phyloP scores from a whole-genome alignment of 2,888 invertebrate species.

The Andrena praecox region DNA sequence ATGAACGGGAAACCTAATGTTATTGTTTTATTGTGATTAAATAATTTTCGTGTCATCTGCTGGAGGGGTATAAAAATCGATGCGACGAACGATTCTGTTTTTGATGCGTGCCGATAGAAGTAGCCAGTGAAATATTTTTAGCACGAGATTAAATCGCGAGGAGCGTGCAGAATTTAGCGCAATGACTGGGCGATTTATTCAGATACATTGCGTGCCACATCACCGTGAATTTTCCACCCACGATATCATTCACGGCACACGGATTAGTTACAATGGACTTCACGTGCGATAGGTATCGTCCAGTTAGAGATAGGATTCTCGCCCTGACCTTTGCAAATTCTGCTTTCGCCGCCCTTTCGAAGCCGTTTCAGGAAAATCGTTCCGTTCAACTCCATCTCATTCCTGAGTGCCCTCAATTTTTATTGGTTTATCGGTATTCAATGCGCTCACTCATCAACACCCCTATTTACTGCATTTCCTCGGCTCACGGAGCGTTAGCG shows the following conservation, averaged over 20 bases:
- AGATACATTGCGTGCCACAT: slow-evolving; percentile 37
- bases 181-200: slow-evolving; percentile 31
- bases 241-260: slow-evolving; percentile 36
- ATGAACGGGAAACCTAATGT: no score
- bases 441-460: neutral
- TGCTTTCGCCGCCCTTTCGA: neutral
- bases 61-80: no score
- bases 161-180: neutral
- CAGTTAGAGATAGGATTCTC: neutral
- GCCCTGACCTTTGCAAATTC: neutral
- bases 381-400: neutral
- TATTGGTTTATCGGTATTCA: neutral
- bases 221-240: slow-evolving; percentile 32
- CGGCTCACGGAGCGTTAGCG: no score
- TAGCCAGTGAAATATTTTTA: slow-evolving; percentile 1
- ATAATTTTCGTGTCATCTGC: no score
- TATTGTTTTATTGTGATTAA: no score
- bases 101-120: no score
- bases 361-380: slow-evolving; percentile 3
- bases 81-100: no score
- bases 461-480: no score
- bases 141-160: neutral
- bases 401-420: neutral
- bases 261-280: slow-evolving; percentile 22
- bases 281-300: slow-evolving; percentile 15